A percentile compares a stretch with the other conserved stretches of the same genome.
phyloP scores from a whole-genome alignment of 2,113 vertebrate genomes.

The Dasypus novemcinctus region DNA sequence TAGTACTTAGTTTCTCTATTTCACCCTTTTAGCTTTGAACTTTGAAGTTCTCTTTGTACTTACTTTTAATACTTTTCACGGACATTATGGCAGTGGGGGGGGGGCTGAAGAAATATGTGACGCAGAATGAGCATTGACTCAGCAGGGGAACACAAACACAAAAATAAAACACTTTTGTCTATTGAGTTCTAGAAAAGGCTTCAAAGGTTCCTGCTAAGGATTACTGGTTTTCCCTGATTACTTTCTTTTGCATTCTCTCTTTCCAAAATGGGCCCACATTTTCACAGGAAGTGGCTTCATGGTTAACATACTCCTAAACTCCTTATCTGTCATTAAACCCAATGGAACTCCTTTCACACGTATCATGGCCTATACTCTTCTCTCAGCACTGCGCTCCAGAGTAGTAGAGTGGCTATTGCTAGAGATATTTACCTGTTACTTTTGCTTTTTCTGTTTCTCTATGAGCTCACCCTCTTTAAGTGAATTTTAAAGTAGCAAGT shows the following conservation, averaged over 20 bases:
- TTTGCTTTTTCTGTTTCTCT: conserved; percentile 82
- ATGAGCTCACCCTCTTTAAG: conserved; percentile 84
- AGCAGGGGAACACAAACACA: conserved; percentile 81
- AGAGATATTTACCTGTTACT: conserved; percentile 88
- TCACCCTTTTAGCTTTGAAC: conserved; percentile 91
- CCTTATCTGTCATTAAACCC: conserved; percentile 89
- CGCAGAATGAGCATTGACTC: conserved; percentile 85
- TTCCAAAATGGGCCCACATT: conserved; percentile 85
- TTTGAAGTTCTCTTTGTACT: conserved; percentile 84
- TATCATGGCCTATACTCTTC: conserved; percentile 91
- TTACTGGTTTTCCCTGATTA: conserved; percentile 69
- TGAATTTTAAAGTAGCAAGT: conserved; percentile 90
- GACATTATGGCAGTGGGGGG: conserved; percentile 81
- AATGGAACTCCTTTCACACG: conserved; percentile 80
- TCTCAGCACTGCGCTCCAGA: conserved; percentile 80
- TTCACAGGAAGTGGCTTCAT: conserved; percentile 85
- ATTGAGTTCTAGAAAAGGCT: conserved; percentile 42
- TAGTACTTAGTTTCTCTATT: conserved; percentile 79
- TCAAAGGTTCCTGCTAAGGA: conserved; percentile 78
- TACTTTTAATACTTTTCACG: conserved; percentile 81
- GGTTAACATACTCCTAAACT: conserved; percentile 82
- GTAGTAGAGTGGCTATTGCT: conserved; percentile 84
- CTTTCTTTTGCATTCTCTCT: conserved; percentile 85
- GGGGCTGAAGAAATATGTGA: conserved; percentile 91
- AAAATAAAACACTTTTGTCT: not conserved